Evolutionary conservation across 2,888 invertebrate species (phyloP), one percentile per base, ranked within the genome.

Genomic region (Perdita meconis): DNA sequence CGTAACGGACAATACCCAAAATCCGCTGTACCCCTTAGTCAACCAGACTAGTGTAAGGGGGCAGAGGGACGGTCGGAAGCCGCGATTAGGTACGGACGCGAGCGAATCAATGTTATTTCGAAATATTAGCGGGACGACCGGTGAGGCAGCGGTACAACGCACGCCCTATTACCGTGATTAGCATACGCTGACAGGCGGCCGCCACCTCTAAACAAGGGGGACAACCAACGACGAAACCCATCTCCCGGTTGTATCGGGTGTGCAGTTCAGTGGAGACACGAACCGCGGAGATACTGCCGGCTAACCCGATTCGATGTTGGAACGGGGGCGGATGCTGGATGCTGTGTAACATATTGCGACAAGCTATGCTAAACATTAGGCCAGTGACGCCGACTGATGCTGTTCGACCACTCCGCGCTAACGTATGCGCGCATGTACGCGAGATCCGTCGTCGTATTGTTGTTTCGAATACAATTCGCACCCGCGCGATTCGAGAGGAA

Each of bases 161-260:
- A 88, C 86, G 88, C 86, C 88, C 90, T 91, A 91, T 91, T 91
- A 90, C 88, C 85, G 86, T 90, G 91, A 91, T 91, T 91, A 91
- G 90, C 91, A 91, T 91, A 90, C 90, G 90, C 86, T 90, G 90
- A 91, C 90, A 90, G 90, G 80, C 82, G 70, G 74, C 81, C 73
- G 50, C 78, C 81, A 67, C 79, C 86, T 83, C 81, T 64, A 73
- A 79, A 81, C 84, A 79, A 78, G 78, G 40, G 63, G 64, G 24
- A 30, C 30, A 40, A 36, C 59, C 72, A 78, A 83, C 71, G 68
- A 53, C 57, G 42, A 57, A 36, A 56, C 81, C 71, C 72, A 64
- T 55, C 64, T 47, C 47, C 47, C 47, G 19, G 63, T 75, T 66
- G 71, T 60, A 69, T 59, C 59, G 71, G 57, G 38, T 47, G 63